Evolutionary conservation across 2,113 vertebrate species (phyloP).

Genomic region (Phalacrocorax brasilianus): DNA sequence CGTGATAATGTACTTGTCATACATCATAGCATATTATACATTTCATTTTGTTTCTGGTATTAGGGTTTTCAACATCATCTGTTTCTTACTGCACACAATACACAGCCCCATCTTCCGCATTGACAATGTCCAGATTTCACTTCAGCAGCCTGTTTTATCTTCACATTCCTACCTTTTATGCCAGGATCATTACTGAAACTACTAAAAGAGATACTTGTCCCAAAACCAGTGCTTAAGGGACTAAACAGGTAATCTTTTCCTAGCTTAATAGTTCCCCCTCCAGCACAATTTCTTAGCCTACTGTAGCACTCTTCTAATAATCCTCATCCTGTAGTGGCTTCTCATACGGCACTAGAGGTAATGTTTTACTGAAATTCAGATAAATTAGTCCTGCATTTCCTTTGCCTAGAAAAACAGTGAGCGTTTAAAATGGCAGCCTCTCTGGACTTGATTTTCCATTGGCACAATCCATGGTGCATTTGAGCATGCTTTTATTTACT

Average conservation of each 20-base stretch:
- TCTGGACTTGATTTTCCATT: neutral
- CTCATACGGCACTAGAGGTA: neutral
- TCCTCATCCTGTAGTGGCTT: neutral
- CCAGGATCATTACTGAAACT: neutral
- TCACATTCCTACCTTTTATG: neutral
- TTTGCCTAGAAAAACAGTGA: neutral
- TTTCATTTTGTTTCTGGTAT: neutral
- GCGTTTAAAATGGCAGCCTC: neutral
- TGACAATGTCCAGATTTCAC: neutral
- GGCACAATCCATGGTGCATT: neutral
- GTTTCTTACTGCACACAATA: neutral
- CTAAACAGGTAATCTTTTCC: neutral
- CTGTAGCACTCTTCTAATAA: neutral
- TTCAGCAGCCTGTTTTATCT: neutral
- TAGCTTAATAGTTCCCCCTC: neutral
- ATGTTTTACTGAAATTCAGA: neutral
- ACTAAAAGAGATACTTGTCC: neutral
- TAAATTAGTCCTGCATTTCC: neutral
- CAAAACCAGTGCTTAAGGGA: neutral
- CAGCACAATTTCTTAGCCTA: neutral
- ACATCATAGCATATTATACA: neutral
- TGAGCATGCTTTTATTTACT: neutral
- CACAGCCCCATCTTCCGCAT: neutral
- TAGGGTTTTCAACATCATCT: neutral
- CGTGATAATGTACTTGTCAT: neutral